Percentiles rank a stretch among this genome's conserved stretches.
These are phyloP conservation scores for Trogon melanurus DNA, from an alignment of 2,113 vertebrate species.

Conservation along the genomic window DNA sequence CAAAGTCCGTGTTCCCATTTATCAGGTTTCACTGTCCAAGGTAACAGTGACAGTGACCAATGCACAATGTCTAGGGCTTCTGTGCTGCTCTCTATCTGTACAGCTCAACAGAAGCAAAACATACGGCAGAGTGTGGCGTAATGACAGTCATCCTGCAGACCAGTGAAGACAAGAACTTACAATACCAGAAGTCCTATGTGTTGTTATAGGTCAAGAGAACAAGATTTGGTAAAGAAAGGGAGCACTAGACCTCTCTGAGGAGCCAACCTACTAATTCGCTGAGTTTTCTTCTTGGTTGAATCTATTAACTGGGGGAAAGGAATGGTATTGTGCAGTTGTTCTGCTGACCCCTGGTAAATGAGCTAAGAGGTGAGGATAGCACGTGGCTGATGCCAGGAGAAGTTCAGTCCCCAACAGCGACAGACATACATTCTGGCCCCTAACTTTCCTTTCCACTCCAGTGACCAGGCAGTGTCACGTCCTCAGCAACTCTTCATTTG, in stretches of 20 bases:
- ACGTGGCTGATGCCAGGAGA: not conserved
- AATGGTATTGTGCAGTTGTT: not conserved
- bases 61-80: not conserved
- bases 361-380: not conserved
- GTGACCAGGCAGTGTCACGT: not conserved
- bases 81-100: not conserved
- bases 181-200: not conserved
- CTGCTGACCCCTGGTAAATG: not conserved
- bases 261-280: not conserved
- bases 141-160: not conserved
- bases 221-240: not conserved
- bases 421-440: not conserved
- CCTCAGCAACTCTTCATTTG: not conserved
- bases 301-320: not conserved
- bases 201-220: not conserved
- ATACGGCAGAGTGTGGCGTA: rapidly evolving
- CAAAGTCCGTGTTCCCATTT: not conserved
- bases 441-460: not conserved
- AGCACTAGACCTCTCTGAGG: not conserved
- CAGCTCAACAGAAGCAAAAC: not conserved
- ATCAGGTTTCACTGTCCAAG: not conserved
- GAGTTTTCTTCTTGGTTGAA: not conserved
- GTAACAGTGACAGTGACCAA: not conserved
- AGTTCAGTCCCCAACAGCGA: not conserved
- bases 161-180: not conserved